Evolutionary conservation across 2,797 vertebrate species (phyloP).

Genomic region (Acipenser transmontanus): DNA sequence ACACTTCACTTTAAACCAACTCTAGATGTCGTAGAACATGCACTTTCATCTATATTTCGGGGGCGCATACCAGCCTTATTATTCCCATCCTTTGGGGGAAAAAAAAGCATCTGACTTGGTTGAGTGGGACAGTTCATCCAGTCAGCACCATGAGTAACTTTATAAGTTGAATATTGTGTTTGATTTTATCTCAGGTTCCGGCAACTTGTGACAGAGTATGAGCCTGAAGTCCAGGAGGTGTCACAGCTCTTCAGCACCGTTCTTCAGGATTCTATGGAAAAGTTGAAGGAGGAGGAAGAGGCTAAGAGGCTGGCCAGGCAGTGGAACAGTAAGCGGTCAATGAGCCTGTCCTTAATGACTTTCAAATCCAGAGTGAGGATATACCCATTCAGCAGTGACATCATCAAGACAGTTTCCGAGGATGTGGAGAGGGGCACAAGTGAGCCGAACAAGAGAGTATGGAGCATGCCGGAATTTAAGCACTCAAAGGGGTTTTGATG

Average conservation of each 20-base stretch:
- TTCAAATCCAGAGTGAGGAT: conserved; percentile 83
- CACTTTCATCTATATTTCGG: too few relatives aligned
- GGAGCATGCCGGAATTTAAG: conserved; percentile 91
- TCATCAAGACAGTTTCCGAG: conserved; percentile 67
- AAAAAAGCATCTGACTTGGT: too few relatives aligned
- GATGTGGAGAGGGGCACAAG: conserved; percentile 52
- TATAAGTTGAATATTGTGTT: too few relatives aligned
- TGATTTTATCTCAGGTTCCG: conserved; percentile 67
- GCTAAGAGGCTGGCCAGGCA: conserved; percentile 72
- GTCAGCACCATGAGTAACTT: too few relatives aligned
- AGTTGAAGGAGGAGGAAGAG: conserved; percentile 80
- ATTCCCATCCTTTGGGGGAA: too few relatives aligned
- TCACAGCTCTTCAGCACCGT: conserved; percentile 74
- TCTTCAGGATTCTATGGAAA: conserved; percentile 76
- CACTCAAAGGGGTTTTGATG: conserved; percentile 44
- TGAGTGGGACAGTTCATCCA: too few relatives aligned
- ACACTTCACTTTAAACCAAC: too few relatives aligned
- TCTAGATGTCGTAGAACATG: too few relatives aligned
- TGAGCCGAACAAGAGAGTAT: conserved; percentile 63
- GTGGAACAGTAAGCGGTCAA: conserved; percentile 79
- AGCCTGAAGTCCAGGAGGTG: conserved; percentile 83
- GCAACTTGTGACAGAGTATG: conserved; percentile 72
- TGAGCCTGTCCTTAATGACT: conserved; percentile 69
- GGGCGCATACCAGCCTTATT: too few relatives aligned
- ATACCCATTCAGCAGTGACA: conserved; percentile 80